Evolutionary conservation across 2,888 invertebrate genomes (phyloP), one percentile per base, ranked within the genome.

Genomic region (Noctua comes): DNA sequence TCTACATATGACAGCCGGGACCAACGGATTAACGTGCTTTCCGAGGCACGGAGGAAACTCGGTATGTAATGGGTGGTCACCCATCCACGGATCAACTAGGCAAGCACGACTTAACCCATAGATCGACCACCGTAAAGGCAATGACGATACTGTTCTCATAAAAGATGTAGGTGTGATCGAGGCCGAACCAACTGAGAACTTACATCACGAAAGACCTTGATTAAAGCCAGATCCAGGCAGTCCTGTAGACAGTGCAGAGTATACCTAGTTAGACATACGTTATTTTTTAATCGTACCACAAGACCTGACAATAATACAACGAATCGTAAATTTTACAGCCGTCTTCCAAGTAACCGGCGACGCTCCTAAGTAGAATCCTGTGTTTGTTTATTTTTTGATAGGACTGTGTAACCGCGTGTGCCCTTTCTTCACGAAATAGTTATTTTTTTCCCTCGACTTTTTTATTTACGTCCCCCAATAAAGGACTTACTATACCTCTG

Each of bases 321-420:
- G 95, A 95, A 96, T 96, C 96, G 94, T 96, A 96, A 96, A 96
- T 95, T 96, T 96, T 94, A 96, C 94, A 93, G 93, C 93, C 91
- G 79, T 92, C 92, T 95, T 96, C 95, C 94, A 92, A 89, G 94
- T 94, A 96, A 95, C 92, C 92, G 93, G 92, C 79, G 80, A 90
- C 92, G 92, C 92, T 90, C 92, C 94, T 96, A 95, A 96, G 96
- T 96, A 95, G 94, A 96, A 94, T 93, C 93, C 93, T 94, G 90
- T 95, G 95, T 95, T 92, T 95, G 94, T 96, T 96, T 97, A 93
- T 95, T 96, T 96, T 96, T 93, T 95, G 96, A 97, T 97, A 97
- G 96, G 95, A 92, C 95, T 94, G 94, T 94, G 96, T 95, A 95
- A 95, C 94, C 91, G 94, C 92, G 94, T 94, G 94, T 93, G 93